These are phyloP conservation scores for Hanleya hanleyi DNA, from an alignment of 2,888 invertebrate species.

Conservation along the genomic window DNA sequence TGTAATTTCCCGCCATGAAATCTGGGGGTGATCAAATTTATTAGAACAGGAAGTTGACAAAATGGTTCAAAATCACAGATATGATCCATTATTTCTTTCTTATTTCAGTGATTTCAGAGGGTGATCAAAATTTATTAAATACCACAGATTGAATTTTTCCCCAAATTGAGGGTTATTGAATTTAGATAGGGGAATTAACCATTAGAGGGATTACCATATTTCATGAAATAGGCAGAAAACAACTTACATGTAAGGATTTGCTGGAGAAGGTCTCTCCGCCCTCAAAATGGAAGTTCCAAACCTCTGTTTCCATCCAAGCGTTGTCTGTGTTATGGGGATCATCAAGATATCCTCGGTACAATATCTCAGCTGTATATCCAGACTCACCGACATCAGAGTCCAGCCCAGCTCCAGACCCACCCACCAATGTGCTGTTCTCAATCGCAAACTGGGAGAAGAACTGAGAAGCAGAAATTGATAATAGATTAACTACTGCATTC, in stretches of 20 bases:
- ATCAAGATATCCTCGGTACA: slow-evolving; percentile 71
- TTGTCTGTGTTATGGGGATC: slow-evolving; percentile 70
- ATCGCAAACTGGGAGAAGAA: slow-evolving; percentile 54
- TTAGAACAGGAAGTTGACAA: too few relatives aligned
- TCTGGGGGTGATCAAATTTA: too few relatives aligned
- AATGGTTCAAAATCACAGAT: too few relatives aligned
- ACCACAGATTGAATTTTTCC: too few relatives aligned
- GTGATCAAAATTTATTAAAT: too few relatives aligned
- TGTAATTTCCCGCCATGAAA: too few relatives aligned
- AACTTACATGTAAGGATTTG: slow-evolving; percentile 54
- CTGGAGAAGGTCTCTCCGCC: slow-evolving; percentile 57
- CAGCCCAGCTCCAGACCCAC: background rate
- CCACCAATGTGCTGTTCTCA: slow-evolving; percentile 2
- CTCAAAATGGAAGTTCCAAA: slow-evolving; percentile 69
- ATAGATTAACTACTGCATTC: background rate
- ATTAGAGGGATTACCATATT: background rate
- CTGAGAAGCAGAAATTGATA: slow-evolving; percentile 33
- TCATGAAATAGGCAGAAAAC: too few relatives aligned
- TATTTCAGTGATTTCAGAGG: too few relatives aligned
- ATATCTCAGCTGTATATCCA: slow-evolving; percentile 53
- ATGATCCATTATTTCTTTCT: too few relatives aligned
- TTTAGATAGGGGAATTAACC: slow-evolving; percentile 14
- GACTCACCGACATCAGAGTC: slow-evolving; percentile 27
- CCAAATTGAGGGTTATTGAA: too few relatives aligned
- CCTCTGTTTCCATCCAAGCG: slow-evolving; percentile 66